phyloP scores from a whole-genome alignment of 2,797 vertebrate genomes.

The Anguilla marmorata region DNA sequence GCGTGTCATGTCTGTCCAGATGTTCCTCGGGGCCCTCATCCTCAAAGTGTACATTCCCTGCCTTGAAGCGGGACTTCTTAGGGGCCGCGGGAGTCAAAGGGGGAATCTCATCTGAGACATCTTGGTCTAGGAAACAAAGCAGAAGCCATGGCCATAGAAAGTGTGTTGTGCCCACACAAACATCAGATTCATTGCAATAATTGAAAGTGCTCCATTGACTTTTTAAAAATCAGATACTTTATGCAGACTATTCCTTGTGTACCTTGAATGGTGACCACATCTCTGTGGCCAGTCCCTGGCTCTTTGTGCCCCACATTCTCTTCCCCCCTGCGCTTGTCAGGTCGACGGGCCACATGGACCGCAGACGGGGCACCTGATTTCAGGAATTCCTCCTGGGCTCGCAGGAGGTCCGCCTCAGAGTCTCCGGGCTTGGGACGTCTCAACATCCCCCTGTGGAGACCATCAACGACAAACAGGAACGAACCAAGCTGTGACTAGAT shows the following conservation, averaged over 20 bases:
- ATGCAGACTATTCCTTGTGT: slow-evolving; percentile 18
- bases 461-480: neutral
- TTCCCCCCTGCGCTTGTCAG: slow-evolving; percentile 81
- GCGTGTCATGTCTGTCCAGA: slow-evolving; percentile 81
- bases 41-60: slow-evolving; percentile 71
- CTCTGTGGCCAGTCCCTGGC: slow-evolving; percentile 57
- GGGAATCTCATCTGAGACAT: slow-evolving; percentile 84
- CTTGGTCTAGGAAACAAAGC: slow-evolving; percentile 55
- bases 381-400: slow-evolving; percentile 86
- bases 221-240: neutral
- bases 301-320: slow-evolving; percentile 49
- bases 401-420: slow-evolving; percentile 87
- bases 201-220: neutral
- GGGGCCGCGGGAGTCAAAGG: slow-evolving; percentile 84
- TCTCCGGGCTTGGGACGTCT: slow-evolving; percentile 87
- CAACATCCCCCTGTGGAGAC: slow-evolving; percentile 73
- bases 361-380: slow-evolving; percentile 74
- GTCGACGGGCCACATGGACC: slow-evolving; percentile 80
- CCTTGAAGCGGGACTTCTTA: slow-evolving; percentile 86
- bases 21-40: slow-evolving; percentile 79
- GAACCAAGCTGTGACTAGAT: neutral
- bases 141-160: neutral
- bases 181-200: neutral
- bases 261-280: slow-evolving; percentile 88
- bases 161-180: neutral